Percentiles rank a stretch among this genome's conserved stretches.
These are phyloP conservation scores for Melinaea marsaeus DNA, from an alignment of 2,888 invertebrate genomes.

Conservation along the genomic window DNA sequence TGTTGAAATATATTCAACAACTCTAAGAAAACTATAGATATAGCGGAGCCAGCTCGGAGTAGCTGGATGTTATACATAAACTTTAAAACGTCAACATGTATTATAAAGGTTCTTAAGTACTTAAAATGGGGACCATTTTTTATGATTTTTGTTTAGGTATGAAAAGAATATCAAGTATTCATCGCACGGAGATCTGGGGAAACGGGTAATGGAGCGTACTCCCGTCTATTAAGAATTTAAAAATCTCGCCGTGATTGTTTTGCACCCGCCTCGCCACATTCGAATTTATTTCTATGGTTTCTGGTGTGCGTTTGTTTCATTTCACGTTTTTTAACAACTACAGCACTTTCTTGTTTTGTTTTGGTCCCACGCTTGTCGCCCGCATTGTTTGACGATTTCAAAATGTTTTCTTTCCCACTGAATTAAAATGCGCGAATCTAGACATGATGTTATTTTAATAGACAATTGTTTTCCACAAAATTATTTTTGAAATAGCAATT, in stretches of 20 bases:
- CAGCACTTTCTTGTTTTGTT: slow-evolving; percentile 12
- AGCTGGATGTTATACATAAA: neutral
- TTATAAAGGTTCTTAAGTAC: no score
- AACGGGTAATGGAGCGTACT: slow-evolving; percentile 29
- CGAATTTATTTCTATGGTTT: slow-evolving; percentile 17
- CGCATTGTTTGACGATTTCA: slow-evolving; percentile 3
- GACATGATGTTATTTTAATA: no score
- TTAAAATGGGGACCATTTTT: neutral
- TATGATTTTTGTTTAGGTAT: no score
- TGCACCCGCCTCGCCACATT: slow-evolving; percentile 20
- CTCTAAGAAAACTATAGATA: neutral
- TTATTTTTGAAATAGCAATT: neutral
- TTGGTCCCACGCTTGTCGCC: slow-evolving; percentile 6
- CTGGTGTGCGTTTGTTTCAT: slow-evolving; percentile 22
- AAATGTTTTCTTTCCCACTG: neutral
- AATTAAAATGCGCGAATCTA: no score
- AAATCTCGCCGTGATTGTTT: slow-evolving; percentile 29
- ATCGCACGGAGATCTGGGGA: slow-evolving; percentile 27
- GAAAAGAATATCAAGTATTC: slow-evolving; percentile 27
- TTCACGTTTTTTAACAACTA: slow-evolving; percentile 17
- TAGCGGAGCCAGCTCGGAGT: neutral
- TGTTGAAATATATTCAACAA: slow-evolving; percentile 7
- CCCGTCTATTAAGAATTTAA: slow-evolving; percentile 35
- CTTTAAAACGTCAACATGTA: no score
- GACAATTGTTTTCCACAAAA: no score